Base-by-base conservation (phyloP, 2,113 vertebrate species). In the Accipiter virgatus region DNA sequence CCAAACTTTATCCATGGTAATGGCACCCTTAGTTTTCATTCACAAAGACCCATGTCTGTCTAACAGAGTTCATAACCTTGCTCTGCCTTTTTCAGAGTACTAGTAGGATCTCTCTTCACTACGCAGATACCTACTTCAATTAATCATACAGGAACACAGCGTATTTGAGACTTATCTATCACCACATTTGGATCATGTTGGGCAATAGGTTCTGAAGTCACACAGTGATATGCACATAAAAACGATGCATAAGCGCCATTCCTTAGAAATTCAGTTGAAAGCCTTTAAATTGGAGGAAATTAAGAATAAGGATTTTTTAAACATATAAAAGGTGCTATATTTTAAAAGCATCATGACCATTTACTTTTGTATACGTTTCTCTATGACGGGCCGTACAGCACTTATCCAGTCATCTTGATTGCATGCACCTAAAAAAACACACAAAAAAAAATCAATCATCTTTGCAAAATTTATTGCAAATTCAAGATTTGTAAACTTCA, bases 321-420 rank as follows among this genome's bases (percentile, higher is more conserved):
- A 38, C 14, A 23, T 16, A 53, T 20, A 25, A 22, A 79, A 81
- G 27, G 36, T n/a, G 6, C 9, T 55, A 4, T 26, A 32, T 81
- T 74, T 48, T 72, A 75, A 86, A 80, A 84, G 45, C 62, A 87
- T 53, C 83, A 36, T 34, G 4, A 77, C 18, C n/a, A 96, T 90
- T 99, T 98, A 99, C 99, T 99, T 99, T 94, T 99, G 99, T 98
- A 99, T 99, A 97, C 99, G 99, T 97, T 99, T 99, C 97, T 99
- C 99, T 95, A 99, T 99, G 65, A 99, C 99, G 8, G 99, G 99
- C 29, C 99, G 98, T 53, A 99, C 99, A 45, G 99, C 99, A 19
- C 97, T 99, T 95, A 99, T 99, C 99, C 99, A 99, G 73, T 99
- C 99, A 80, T 99, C 99, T 95, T 99, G 99, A 98, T 97, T 99